A percentile compares a stretch with the other conserved stretches of the same genome.
Conservation (phyloP, 1,140 invertebrate species). For the Drosophila mauritiana region DNA sequence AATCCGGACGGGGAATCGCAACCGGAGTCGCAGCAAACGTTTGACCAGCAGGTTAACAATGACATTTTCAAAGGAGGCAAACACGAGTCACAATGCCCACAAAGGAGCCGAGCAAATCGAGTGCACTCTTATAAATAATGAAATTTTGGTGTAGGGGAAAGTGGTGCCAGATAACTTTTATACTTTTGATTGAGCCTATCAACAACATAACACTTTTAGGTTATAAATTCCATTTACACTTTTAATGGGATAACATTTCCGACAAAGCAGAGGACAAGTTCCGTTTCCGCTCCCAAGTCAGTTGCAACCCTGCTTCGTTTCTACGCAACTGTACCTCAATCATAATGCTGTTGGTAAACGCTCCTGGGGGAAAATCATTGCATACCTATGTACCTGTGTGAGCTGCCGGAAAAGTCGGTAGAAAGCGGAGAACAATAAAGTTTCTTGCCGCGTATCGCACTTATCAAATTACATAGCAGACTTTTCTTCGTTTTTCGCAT, state of each 20-base stretch:
- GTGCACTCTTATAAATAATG: neutral
- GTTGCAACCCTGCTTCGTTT: constrained; percentile 1
- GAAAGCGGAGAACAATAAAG: constrained; percentile 41
- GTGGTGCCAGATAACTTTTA: no score
- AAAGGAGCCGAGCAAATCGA: constrained; percentile 14
- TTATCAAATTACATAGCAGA: constrained; percentile 53
- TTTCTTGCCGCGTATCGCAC: constrained; percentile 43
- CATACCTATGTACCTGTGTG: neutral
- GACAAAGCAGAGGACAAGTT: constrained; percentile 22
- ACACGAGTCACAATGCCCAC: constrained; percentile 28
- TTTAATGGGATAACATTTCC: neutral
- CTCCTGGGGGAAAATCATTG: neutral
- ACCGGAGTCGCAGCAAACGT: constrained; percentile 26
- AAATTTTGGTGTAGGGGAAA: no score
- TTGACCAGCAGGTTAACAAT: constrained; percentile 45
- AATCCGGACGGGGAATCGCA: constrained; percentile 5
- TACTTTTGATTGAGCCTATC: no score
- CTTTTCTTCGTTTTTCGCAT: constrained; percentile 33
- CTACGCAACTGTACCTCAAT: constrained; percentile 35
- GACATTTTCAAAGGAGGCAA: constrained; percentile 28
- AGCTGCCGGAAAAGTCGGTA: neutral
- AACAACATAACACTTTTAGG: no score
- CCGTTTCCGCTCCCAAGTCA: constrained; percentile 31
- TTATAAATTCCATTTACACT: no score
- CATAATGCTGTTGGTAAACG: constrained; percentile 35